Evolutionary conservation across 2,797 vertebrate species (phyloP).

Genomic region (Cetoscarus ocellatus): DNA sequence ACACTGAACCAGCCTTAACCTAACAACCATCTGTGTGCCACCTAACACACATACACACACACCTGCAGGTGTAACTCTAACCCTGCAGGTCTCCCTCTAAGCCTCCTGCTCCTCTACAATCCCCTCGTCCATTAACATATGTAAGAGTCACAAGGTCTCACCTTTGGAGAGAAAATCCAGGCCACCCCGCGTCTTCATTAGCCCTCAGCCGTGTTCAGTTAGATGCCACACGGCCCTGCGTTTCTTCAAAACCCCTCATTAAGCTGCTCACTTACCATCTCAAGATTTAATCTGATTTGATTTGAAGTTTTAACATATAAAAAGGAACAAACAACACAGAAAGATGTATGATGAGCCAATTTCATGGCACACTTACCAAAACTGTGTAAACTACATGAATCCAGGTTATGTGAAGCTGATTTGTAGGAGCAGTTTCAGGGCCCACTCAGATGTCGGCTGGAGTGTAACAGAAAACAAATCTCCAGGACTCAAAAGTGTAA

Average conservation of each 20-base stretch:
- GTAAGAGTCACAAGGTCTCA: slow-evolving; percentile 68
- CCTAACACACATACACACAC: slow-evolving; percentile 25
- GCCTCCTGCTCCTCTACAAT: slow-evolving; percentile 28
- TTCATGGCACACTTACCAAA: not conserved
- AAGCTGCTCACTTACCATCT: slow-evolving; percentile 28
- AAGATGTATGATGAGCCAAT: slow-evolving; percentile 13
- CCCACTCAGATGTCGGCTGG: slow-evolving; percentile 7
- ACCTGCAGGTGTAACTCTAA: slow-evolving; percentile 59
- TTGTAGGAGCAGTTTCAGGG: slow-evolving; percentile 24
- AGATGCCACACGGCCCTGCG: slow-evolving; percentile 51
- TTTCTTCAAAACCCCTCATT: slow-evolving; percentile 49
- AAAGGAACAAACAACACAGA: no score
- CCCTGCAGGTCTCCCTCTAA: slow-evolving; percentile 42
- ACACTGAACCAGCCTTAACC: slow-evolving; percentile 44
- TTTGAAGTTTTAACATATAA: no score
- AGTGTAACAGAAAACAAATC: slow-evolving; percentile 40
- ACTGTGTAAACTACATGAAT: not conserved
- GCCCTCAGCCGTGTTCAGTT: slow-evolving; percentile 72
- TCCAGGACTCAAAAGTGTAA: slow-evolving; percentile 39
- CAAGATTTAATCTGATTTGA: not conserved
- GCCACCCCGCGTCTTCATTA: slow-evolving; percentile 64
- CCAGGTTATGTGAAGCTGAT: slow-evolving; percentile 13
- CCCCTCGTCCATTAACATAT: slow-evolving; percentile 65
- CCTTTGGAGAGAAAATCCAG: slow-evolving; percentile 77
- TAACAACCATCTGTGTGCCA: slow-evolving; percentile 46